Conservation (phyloP, 1,140 invertebrate species). For the Drosophila navojoa region DNA sequence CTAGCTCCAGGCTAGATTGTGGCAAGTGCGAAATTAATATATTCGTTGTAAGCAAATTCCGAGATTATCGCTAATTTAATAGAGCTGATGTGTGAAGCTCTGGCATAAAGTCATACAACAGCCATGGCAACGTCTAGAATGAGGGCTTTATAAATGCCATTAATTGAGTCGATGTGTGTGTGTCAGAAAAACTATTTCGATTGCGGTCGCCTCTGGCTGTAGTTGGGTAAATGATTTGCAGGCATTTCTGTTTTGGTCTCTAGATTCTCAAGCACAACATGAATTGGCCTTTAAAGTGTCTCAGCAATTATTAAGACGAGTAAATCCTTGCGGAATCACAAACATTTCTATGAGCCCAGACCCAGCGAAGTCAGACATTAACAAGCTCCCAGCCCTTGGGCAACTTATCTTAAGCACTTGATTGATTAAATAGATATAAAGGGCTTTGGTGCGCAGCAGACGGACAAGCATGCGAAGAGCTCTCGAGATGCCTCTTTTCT, state of each 20-base stretch:
- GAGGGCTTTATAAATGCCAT: background rate
- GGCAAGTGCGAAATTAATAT: slow-evolving; percentile 37
- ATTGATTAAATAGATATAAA: background rate
- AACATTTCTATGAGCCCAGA: no score
- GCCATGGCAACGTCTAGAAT: no score
- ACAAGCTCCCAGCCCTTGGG: no score
- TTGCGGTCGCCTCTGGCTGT: background rate
- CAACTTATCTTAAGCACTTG: background rate
- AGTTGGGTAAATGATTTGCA: background rate
- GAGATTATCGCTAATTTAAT: slow-evolving; percentile 48
- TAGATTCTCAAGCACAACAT: no score
- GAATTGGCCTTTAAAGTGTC: no score
- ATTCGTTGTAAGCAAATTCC: slow-evolving; percentile 42
- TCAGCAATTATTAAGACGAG: background rate
- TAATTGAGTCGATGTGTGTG: slow-evolving; percentile 2
- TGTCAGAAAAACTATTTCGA: background rate
- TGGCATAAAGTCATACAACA: background rate
- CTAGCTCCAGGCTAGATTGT: slow-evolving; percentile 5
- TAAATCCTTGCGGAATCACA: background rate
- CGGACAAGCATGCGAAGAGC: background rate
- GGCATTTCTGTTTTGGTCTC: no score
- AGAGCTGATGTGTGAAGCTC: slow-evolving; percentile 15
- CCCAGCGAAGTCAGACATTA: no score
- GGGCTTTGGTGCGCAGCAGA: background rate
- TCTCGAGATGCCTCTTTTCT: background rate